phyloP scores from a whole-genome alignment of 2,113 vertebrate genomes.

The Tenebrosternarchus preto region DNA sequence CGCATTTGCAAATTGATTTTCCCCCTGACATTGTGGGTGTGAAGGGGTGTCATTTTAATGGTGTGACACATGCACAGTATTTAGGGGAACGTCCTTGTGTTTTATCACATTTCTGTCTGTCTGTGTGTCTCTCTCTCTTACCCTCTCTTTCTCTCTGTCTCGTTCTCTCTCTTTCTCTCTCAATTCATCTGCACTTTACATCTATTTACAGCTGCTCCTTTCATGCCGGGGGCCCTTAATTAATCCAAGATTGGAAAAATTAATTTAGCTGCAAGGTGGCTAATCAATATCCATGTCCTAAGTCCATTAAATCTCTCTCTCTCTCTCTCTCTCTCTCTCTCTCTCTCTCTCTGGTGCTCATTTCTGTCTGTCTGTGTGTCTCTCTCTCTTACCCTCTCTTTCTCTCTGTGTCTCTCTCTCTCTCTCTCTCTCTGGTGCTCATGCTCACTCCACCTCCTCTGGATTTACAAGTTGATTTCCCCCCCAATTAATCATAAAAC shows the following conservation, averaged over 20 bases:
- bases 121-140: too few species aligned
- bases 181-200: constrained; percentile 4
- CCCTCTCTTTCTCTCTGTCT: constrained; percentile 1
- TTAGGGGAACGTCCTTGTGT: constrained; percentile 34
- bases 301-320: constrained; percentile 70
- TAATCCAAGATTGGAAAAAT: constrained; percentile 80
- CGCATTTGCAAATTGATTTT: constrained; percentile 40
- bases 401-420: constrained; percentile 17
- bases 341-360: constrained; percentile 25
- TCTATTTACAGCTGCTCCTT: constrained; percentile 65
- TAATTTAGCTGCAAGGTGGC: constrained; percentile 71
- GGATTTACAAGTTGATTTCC: constrained; percentile 70
- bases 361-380: too few species aligned
- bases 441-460: constrained; percentile 35
- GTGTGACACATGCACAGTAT: constrained; percentile 37
- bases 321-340: constrained; percentile 33
- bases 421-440: not conserved
- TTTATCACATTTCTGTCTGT: not conserved
- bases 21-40: constrained; percentile 23
- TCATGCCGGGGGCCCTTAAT: constrained; percentile 74
- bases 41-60: constrained; percentile 33
- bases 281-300: constrained; percentile 77
- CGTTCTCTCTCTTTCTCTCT: not conserved
- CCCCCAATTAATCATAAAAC: constrained; percentile 74
- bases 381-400: too few species aligned